Base-by-base conservation (phyloP, 2,113 vertebrate genomes). In the Cepphus grylle region DNA sequence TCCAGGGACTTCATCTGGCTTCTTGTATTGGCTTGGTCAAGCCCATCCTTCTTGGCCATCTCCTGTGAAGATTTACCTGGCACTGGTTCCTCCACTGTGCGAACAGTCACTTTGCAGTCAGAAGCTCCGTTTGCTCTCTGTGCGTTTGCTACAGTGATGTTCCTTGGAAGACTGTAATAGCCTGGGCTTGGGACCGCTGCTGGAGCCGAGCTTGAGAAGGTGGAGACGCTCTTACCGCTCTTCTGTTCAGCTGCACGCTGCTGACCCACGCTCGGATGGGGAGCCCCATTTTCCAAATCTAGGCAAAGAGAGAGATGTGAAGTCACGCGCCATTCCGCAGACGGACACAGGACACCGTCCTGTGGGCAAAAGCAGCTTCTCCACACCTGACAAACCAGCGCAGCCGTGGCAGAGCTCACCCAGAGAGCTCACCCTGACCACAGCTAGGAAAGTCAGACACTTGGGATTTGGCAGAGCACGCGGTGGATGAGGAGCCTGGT, bases 191-290 rank as follows among this genome's bases (percentile, higher is more conserved):
- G 96, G 69, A 94, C 65, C 3, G 86, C 94, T 76, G 98, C 63
- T 21, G 98, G 98, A 47, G 97, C 97, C 1, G 98, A 97, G 90
- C 98, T 97, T 61, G 98, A 73, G 50, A 94, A 96, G 82, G 79
- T 80, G 11, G 96, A 79, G n/a, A 20, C 27, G 79, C 27, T 83
- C 43, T 80, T 94, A 10, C 36, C 25, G 7, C 62, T 59, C 42
- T 65, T 97, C 30, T 92, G 73, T 2, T 95, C 94, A 8, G 62
- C 65, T 71, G 43, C 76, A 6, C 1, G 9, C n/a, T 83, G 86
- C 59, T 65, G 96, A 11, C 26, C 71, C 29, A 7, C 5, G 3
- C 56, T 49, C 0, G 6, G 27, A 40, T 21, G 7, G 47, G 52
- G 7, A 86, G 61, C 19, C n/a, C 88, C 52, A 25, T 79, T 96